Evolutionary conservation across 2,888 invertebrate genomes (phyloP), one percentile per base, ranked within the genome.

Genomic region (Syrista parreyssii): DNA sequence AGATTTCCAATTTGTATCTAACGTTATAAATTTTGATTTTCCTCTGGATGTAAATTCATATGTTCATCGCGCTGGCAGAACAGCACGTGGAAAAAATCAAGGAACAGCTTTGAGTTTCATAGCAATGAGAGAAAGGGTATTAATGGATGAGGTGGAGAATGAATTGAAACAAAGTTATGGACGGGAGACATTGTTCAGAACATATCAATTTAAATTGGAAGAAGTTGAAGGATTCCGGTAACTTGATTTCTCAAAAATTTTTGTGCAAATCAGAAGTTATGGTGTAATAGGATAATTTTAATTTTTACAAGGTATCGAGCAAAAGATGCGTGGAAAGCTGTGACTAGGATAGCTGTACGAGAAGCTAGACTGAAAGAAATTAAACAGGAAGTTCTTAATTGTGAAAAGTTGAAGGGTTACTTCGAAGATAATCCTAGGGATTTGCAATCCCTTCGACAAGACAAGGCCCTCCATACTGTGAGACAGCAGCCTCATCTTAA

Each of bases 11-110:
- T 96, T 96, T 91, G 99, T 99, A 0, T 95, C 98, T 11, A 99
- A 99, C 92, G 98, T 99, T 0, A 96, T 99, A 79, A 99, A 99
- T 92, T 99, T 99, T 92, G 99, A 99, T 92, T 99, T 99, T 91
- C 99, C 99, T 0, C 92, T 94, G 12, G 96, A 97, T 89, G 94
- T 96, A 0, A 96, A 95, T 87, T 96, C 98, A 0, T 99, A 99
- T 90, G 96, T 99, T 79, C 99, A 99, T 91, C 93, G 99, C 87
- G 99, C 98, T 0, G 99, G 99, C 0, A 93, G 98, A 77, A 98
- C 98, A 4, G 98, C 98, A 0, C 93, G 98, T 81, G 98, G 97
- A 12, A 96, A 95, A 83, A 96, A 97, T 91, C 94, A 96, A 92
- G 97, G 97, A 0, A 96, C 96, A 74, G 97, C 97, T 1, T 89